A percentile compares a stretch with the other conserved stretches of the same genome.
phyloP scores from a whole-genome alignment of 1,140 invertebrate genomes.

The Hesperophylax magnus region DNA sequence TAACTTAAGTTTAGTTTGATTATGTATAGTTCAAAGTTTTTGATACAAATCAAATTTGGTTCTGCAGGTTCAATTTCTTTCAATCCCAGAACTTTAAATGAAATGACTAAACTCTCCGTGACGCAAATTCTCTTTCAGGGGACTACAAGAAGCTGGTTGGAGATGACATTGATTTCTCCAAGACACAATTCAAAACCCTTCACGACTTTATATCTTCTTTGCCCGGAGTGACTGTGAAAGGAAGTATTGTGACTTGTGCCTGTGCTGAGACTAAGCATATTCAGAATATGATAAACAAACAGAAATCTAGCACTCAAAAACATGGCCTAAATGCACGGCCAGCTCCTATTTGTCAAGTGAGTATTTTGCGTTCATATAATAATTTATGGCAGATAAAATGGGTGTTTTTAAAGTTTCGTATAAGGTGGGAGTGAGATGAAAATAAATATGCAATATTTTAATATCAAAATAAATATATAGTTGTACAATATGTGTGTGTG shows the following conservation, averaged over 20 bases:
- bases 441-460: too few relatives aligned
- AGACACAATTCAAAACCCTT: conserved; percentile 3
- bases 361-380: background rate
- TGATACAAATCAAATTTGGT: too few relatives aligned
- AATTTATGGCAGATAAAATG: too few relatives aligned
- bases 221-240: conserved; percentile 13
- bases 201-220: background rate
- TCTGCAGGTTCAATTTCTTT: too few relatives aligned
- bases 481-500: too few relatives aligned
- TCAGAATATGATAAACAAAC: conserved; percentile 42
- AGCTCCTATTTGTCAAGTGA: background rate
- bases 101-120: too few relatives aligned
- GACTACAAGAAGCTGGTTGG: conserved; percentile 45
- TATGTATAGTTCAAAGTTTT: too few relatives aligned
- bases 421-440: too few relatives aligned
- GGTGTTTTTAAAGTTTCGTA: too few relatives aligned
- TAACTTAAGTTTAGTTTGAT: too few relatives aligned
- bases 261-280: conserved; percentile 31
- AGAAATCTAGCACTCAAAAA: conserved; percentile 7
- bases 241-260: conserved; percentile 10
- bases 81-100: too few relatives aligned
- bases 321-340: background rate
- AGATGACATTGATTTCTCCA: conserved; percentile 35
- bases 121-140: conserved; percentile 24
- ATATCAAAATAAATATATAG: too few relatives aligned